phyloP scores from a whole-genome alignment of 2,113 vertebrate genomes.

The Lycaon pictus region DNA sequence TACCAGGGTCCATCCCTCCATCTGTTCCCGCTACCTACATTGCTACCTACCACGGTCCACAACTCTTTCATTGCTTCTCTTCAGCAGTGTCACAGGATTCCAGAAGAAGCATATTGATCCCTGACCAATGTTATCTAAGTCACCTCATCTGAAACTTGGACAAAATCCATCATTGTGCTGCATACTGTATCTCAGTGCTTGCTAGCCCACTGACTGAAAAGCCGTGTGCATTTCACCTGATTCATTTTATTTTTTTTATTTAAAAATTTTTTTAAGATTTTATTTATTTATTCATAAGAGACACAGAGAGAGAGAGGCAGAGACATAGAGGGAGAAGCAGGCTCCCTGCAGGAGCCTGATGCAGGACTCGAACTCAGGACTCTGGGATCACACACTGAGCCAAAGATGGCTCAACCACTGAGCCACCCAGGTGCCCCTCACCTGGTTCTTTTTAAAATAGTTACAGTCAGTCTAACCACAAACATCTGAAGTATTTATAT shows the following conservation, averaged over 20 bases:
- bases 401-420: no score
- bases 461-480: not conserved
- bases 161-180: not conserved
- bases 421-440: not conserved
- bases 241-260: not conserved
- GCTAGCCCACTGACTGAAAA: not conserved
- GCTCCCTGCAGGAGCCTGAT: no score
- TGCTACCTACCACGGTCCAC: not conserved
- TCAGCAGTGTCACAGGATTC: not conserved
- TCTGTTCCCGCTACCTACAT: not conserved
- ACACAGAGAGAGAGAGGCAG: no score
- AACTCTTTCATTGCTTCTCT: not conserved
- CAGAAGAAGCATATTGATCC: not conserved
- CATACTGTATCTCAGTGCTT: not conserved
- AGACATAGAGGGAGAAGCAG: no score
- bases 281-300: no score
- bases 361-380: no score
- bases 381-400: no score
- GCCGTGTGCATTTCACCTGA: not conserved
- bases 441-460: not conserved
- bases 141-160: not conserved
- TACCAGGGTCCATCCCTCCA: not conserved
- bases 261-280: no score
- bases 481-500: not conserved
- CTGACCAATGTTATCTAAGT: not conserved